Conservation (phyloP, 2,797 vertebrate species). For the Lutjanus campechanus region DNA sequence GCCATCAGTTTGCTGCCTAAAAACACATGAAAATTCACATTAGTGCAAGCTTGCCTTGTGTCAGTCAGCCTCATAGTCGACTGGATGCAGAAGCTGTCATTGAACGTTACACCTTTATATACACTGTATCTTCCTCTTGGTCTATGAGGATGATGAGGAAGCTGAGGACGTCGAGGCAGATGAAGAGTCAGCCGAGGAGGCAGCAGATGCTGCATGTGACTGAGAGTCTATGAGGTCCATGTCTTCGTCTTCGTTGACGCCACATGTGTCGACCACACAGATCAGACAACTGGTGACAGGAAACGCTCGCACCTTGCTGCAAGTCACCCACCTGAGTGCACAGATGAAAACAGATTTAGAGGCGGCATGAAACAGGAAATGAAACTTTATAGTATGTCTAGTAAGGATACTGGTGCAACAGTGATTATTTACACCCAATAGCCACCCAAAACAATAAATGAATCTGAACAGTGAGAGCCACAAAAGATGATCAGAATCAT, state of each 20-base stretch:
- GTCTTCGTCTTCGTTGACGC: conserved; percentile 96
- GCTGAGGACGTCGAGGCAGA: conserved; percentile 67
- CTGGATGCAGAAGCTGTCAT: background rate
- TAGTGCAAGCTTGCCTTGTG: background rate
- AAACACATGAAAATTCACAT: conserved; percentile 3
- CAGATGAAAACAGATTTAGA: background rate
- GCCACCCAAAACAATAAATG: background rate
- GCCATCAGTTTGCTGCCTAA: background rate
- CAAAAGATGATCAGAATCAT: background rate
- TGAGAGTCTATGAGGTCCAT: conserved; percentile 81
- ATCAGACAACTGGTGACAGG: conserved; percentile 98
- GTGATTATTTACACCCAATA: too few relatives aligned
- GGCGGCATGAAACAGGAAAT: background rate
- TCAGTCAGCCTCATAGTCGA: background rate
- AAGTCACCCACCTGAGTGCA: conserved; percentile 89
- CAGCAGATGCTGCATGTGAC: conserved; percentile 46
- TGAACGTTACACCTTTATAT: background rate
- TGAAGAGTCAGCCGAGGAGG: conserved; percentile 53
- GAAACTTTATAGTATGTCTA: background rate
- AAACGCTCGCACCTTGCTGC: conserved; percentile 95
- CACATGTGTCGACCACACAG: conserved; percentile 97
- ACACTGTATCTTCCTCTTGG: background rate
- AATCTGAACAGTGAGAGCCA: too few relatives aligned
- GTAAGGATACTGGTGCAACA: background rate
- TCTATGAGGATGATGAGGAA: conserved; percentile 63